These are phyloP conservation scores for Grapholita molesta DNA, from an alignment of 1,140 invertebrate species.

Conservation along the genomic window DNA sequence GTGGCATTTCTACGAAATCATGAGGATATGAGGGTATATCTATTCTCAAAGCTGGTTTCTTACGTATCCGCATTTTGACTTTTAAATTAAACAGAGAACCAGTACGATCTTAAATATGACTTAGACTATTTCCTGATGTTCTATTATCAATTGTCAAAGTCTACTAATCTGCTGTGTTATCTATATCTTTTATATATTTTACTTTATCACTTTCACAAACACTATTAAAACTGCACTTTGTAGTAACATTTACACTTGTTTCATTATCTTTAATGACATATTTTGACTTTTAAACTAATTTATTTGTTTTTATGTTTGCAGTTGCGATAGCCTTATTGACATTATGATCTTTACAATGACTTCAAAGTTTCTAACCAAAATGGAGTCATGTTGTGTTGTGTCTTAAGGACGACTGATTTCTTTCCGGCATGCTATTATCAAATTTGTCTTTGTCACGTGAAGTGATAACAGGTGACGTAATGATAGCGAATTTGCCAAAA, in stretches of 20 bases:
- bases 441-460: constrained; percentile 21
- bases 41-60: constrained; percentile 59
- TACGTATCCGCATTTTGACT: constrained; percentile 51
- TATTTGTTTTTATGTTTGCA: background rate
- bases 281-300: background rate
- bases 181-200: background rate
- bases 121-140: background rate
- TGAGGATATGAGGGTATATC: constrained; percentile 59
- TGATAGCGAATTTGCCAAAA: constrained; percentile 17
- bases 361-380: background rate
- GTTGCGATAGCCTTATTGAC: background rate
- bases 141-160: background rate
- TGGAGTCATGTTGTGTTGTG: background rate
- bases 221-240: background rate
- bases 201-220: background rate
- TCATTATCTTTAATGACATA: too few relatives aligned
- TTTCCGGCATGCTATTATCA: constrained; percentile 24
- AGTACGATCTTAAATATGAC: background rate
- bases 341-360: background rate
- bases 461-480: constrained; percentile 25
- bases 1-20: constrained; percentile 66
- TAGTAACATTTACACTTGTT: background rate
- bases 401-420: constrained; percentile 17
- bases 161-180: background rate
- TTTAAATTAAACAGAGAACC: background rate